These are phyloP conservation scores for sheep (Ovis aries) DNA, from an alignment of 2,113 vertebrate genomes.

Conservation along the genomic window DNA sequence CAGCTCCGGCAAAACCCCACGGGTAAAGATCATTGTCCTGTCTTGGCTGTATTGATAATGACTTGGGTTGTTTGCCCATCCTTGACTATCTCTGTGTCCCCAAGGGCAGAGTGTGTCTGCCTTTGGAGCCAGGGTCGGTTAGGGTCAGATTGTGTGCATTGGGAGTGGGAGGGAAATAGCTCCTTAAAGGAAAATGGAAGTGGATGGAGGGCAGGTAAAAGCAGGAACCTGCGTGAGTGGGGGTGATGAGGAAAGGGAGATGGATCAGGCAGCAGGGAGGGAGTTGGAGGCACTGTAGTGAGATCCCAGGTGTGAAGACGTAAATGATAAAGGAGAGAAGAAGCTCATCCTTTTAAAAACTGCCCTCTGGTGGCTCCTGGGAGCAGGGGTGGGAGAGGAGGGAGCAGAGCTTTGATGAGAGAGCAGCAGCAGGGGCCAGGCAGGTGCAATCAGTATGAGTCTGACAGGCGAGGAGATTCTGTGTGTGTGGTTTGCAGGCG, in stretches of 20 bases:
- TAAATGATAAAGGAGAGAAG: neutral
- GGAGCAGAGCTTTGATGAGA: neutral
- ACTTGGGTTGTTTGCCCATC: neutral
- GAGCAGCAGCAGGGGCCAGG: neutral
- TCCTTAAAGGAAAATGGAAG: neutral
- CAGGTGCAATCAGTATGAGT: neutral
- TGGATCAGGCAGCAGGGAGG: neutral
- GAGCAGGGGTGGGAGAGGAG: accelerated
- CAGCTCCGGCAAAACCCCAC: neutral
- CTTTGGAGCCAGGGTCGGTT: neutral
- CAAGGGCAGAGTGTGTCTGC: neutral
- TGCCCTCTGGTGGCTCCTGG: neutral
- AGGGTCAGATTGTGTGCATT: neutral
- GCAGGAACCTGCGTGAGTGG: neutral
- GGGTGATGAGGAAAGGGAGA: neutral
- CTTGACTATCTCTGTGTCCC: neutral
- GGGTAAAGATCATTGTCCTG: neutral
- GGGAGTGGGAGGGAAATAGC: neutral
- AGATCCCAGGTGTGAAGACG: neutral
- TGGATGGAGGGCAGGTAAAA: neutral
- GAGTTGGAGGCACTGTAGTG: neutral
- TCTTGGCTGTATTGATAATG: neutral
- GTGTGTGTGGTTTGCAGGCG: neutral
- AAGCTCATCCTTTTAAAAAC: neutral
- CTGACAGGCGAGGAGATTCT: neutral